Evolutionary conservation across 2,113 vertebrate genomes (phyloP), one percentile per base, ranked within the genome.

Genomic region (Xyliphius kryptos): DNA sequence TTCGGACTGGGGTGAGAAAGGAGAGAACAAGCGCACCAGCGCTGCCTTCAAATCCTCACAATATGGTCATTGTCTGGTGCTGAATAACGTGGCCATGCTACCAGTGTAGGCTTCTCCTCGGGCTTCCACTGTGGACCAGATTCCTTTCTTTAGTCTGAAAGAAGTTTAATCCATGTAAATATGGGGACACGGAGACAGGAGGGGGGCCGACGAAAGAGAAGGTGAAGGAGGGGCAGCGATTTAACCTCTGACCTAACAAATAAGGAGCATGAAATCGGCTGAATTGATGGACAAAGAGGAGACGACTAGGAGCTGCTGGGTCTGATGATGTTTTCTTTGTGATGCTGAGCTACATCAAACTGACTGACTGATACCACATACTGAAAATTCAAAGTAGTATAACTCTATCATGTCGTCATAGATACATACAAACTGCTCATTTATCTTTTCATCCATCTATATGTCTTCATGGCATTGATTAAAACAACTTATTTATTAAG

Each of bases 191-290:
- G 2, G 91, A 84, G 90, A 86, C 89, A 90, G 74, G 78, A 87
- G 86, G 82, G 85, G 46, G 15, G 13, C 60, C 21, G 64, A 84
- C 81, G 91, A 86, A 87, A 84, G 86, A 83, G 36, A 70, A 67
- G 60, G 76, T 77, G 79, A 81, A 81, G 85, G 85, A 85, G 94
- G 95, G 92, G 93, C 93, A 97, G 92, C 94, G 95, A 97, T 98
- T 98, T 98, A 97, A 98, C 94, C 96, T 98, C 90, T 97, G 92
- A 94, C 96, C 95, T 92, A 89, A 95, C 96, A 98, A 97, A 97
- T 97, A 96, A 97, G 94, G 95, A 94, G 92, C 92, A 95, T 95
- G 93, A 95, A 97, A 97, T 92, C 95, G 95, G 90, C 88, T 85
- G 94, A 97, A 97, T 97, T 95, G 89, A 90, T 93, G 89, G 91